Base-by-base conservation (phyloP, 2,888 invertebrate species). In the Macrophya annulata region DNA sequence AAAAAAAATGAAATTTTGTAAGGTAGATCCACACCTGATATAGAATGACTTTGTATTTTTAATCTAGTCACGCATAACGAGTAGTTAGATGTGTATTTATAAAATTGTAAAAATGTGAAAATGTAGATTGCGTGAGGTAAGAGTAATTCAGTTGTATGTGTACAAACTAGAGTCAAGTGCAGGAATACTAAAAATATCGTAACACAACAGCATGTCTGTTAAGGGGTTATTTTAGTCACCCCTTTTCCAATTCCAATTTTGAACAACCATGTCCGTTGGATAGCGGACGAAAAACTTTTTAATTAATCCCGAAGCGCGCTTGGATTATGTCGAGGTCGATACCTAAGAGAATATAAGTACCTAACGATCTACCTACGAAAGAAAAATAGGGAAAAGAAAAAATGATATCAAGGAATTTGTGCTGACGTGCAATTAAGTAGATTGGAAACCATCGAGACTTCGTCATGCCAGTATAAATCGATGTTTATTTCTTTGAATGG, bases 211-310 rank as follows among this genome's bases (percentile, higher is more conserved):
- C 45, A 62, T n/a, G 65, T 65, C 68, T 48, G 65, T n/a, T 25
- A 48, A 68, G 68, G 83, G 83, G 48, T 37, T 83, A 25, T 83
- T 83, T 40, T 62, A 71, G 43, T 68, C 37, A 37, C 68, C 83
- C 68, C 31, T 71, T 45, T 31, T 17, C 68, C 45, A 51, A 68
- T 83, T 48, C 83, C 45, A 48, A 48, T 83, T 37, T 31, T 31
- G 25, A 62, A 71, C 45, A 51, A 68, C 68, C 83, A 68, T 83
- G 83, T 68, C 68, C 83, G 31, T 9, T 25, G 65, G 68, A 83
- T 65, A 21, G 48, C n/a, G 71, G 68, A 71, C 31, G 68, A 71
- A 83, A 83, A 83, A 83, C 65, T 83, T 83, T 83, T 68, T 83
- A 83, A 83, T 68, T 83, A 83, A 83, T 83, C 83, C 68, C 68